A percentile compares a stretch with the other conserved stretches of the same genome.
Conservation (phyloP, 2,888 invertebrate genomes). For the Octodonta nipae region DNA sequence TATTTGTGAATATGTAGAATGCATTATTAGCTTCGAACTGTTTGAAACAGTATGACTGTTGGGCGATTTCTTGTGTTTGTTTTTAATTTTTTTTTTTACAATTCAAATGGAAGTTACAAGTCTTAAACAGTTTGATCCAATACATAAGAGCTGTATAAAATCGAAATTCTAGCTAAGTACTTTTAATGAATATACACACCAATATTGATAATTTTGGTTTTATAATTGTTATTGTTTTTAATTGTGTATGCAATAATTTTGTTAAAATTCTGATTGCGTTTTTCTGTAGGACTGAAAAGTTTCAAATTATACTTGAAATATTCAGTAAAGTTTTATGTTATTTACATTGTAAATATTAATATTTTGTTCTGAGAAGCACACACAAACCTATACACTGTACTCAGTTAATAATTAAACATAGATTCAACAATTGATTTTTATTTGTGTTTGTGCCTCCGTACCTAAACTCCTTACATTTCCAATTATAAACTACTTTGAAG, state of each 20-base stretch:
- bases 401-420: slow-evolving; percentile 39
- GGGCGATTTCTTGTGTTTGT: too few species aligned
- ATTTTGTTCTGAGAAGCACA: slow-evolving; percentile 38
- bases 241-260: slow-evolving; percentile 9
- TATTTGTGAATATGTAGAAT: slow-evolving; percentile 35
- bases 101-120: too few species aligned
- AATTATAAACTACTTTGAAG: too few species aligned
- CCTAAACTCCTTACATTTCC: too few species aligned
- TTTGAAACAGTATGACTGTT: slow-evolving; percentile 26
- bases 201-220: slow-evolving; percentile 16
- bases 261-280: slow-evolving; percentile 13
- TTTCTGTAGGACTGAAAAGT: slow-evolving; percentile 6
- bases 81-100: too few species aligned
- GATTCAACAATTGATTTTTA: too few species aligned
- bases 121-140: too few species aligned
- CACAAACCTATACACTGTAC: slow-evolving; percentile 39
- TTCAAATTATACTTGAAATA: slow-evolving; percentile 35
- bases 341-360: slow-evolving; percentile 39
- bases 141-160: slow-evolving; percentile 27
- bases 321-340: slow-evolving; percentile 34
- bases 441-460: too few species aligned
- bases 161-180: slow-evolving; percentile 25
- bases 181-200: slow-evolving; percentile 17
- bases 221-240: slow-evolving; percentile 18
- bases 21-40: slow-evolving; percentile 21